A percentile compares a stretch with the other conserved stretches of the same genome.
Conservation (phyloP, 2,797 vertebrate genomes). For the Staurois parvus region DNA sequence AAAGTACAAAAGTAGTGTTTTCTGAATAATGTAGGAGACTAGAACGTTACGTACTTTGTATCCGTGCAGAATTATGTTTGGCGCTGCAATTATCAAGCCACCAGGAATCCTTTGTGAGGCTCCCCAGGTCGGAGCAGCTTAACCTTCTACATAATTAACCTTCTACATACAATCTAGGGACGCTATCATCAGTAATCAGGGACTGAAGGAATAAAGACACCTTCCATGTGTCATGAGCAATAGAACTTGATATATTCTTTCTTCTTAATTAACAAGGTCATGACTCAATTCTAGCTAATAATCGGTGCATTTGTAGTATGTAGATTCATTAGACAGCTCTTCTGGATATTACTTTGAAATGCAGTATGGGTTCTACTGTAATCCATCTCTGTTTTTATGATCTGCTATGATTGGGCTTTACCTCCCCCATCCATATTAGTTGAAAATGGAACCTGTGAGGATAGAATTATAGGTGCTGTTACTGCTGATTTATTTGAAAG, state of each 20-base stretch:
- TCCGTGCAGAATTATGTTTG: conserved; percentile 65
- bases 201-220: background rate
- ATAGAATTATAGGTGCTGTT: no score
- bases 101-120: conserved; percentile 72
- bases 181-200: conserved; percentile 65
- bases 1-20: conserved; percentile 59
- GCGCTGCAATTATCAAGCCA: conserved; percentile 75
- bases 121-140: conserved; percentile 75
- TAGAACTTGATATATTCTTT: conserved; percentile 18
- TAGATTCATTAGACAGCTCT: background rate
- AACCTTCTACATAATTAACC: conserved; percentile 80
- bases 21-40: conserved; percentile 52
- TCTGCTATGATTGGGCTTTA: background rate
- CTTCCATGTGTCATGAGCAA: conserved; percentile 5
- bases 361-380: background rate
- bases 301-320: background rate
- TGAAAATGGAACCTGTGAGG: no score
- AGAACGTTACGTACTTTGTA: conserved; percentile 53
- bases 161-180: conserved; percentile 71
- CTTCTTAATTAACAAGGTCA: conserved; percentile 35
- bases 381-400: background rate
- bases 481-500: no score
- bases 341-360: background rate
- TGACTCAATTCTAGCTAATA: conserved; percentile 16
- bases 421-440: background rate